A percentile compares a stretch with the other conserved stretches of the same genome.
Conservation (phyloP, 2,113 vertebrate species). For the Elaphurus davidianus region DNA sequence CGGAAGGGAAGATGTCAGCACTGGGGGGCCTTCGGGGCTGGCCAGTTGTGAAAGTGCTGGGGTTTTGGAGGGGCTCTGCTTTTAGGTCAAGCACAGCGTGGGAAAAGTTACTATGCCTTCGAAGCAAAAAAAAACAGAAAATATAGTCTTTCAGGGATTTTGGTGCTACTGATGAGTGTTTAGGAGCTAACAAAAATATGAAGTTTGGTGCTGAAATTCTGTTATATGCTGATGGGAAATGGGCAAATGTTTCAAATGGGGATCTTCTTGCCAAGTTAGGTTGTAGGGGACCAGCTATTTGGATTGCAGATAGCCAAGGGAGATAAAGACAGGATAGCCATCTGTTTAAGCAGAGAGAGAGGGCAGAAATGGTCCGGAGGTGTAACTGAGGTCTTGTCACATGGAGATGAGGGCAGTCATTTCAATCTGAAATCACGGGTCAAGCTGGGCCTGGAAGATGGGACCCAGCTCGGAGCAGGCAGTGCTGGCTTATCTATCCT, state of each 20-base stretch:
- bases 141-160: background rate
- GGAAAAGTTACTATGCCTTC: background rate
- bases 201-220: background rate
- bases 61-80: background rate
- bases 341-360: background rate
- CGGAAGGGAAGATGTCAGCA: accelerated
- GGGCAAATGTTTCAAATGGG: background rate
- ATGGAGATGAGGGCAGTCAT: background rate
- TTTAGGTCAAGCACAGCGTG: background rate
- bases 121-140: background rate
- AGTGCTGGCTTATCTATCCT: background rate
- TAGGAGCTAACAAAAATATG: background rate
- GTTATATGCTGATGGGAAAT: background rate
- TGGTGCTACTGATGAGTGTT: background rate
- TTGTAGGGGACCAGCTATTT: background rate
- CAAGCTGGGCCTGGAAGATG: background rate
- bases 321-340: background rate
- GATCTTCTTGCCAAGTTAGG: background rate
- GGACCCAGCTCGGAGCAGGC: background rate
- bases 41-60: background rate
- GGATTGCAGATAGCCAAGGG: background rate
- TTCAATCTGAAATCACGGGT: background rate
- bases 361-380: background rate
- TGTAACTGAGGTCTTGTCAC: too few species aligned
- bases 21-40: accelerated